These are phyloP conservation scores for Pseudomyrmex sp. DNA, from an alignment of 1,140 invertebrate genomes.

Conservation along the genomic window DNA sequence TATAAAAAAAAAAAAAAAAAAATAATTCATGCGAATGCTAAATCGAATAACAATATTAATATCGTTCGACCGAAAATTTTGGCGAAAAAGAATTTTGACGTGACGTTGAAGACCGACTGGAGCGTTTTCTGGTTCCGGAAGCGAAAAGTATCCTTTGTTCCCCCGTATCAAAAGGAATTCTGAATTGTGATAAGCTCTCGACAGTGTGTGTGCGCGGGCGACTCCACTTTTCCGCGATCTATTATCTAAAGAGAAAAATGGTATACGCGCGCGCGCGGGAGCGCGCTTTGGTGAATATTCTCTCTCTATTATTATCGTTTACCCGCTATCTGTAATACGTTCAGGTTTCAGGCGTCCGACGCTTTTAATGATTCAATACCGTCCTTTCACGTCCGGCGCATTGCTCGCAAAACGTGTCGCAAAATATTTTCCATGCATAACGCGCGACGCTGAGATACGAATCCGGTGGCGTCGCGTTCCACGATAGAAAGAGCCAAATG, in stretches of 20 bases:
- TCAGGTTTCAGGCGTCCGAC: constrained; percentile 16
- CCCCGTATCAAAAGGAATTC: constrained; percentile 40
- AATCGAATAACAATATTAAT: constrained; percentile 9
- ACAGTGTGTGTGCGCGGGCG: not conserved
- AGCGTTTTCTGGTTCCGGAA: constrained; percentile 20
- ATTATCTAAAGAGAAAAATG: constrained; percentile 52
- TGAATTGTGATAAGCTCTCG: constrained; percentile 43
- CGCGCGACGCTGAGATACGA: constrained; percentile 6
- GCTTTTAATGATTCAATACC: constrained; percentile 44
- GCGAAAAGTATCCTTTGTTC: constrained; percentile 16
- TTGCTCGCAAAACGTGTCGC: constrained; percentile 33
- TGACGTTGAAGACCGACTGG: not conserved
- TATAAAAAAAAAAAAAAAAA: too few relatives aligned
- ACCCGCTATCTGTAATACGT: constrained; percentile 18
- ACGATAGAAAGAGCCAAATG: not conserved
- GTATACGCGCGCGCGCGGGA: not conserved
- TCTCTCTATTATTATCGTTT: constrained; percentile 53
- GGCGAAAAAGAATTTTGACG: not conserved
- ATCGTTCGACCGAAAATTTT: not conserved
- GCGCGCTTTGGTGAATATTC: constrained; percentile 32
- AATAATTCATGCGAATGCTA: too few relatives aligned
- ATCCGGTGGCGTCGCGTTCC: not conserved
- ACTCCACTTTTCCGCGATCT: constrained; percentile 35
- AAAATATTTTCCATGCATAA: constrained; percentile 52
- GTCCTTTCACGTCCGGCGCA: not conserved